Conservation (phyloP, 2,888 invertebrate species). For the Macroteleia sp. region DNA sequence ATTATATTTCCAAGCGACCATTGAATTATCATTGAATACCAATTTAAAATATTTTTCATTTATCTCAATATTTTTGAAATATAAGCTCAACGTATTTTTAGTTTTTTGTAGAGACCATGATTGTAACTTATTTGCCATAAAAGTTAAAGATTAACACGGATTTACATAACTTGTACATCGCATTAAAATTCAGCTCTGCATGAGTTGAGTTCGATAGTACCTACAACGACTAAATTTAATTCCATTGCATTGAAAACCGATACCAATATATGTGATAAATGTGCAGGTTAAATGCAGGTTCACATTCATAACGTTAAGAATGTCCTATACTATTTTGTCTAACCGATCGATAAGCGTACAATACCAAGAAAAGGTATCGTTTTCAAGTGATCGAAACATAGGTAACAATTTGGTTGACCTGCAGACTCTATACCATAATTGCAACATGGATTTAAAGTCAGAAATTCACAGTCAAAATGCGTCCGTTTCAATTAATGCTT, state of each 20-base stretch:
- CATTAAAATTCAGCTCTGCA: constrained; percentile 15
- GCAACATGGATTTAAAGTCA: too few relatives aligned
- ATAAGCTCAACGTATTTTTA: too few relatives aligned
- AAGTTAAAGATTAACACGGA: constrained; percentile 14
- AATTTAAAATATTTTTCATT: too few relatives aligned
- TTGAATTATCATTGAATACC: too few relatives aligned
- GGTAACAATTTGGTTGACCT: constrained; percentile 3
- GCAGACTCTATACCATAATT: too few relatives aligned
- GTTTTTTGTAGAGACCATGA: not conserved
- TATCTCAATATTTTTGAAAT: too few relatives aligned
- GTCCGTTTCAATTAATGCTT: too few relatives aligned
- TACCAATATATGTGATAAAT: constrained; percentile 31
- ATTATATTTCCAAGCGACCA: too few relatives aligned
- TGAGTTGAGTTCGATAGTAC: constrained; percentile 20
- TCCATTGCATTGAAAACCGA: constrained; percentile 36
- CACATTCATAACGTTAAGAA: constrained; percentile 27
- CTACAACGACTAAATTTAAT: constrained; percentile 33
- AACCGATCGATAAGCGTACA: constrained; percentile 1
- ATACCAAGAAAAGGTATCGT: constrained; percentile 6
- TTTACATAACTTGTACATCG: constrained; percentile 21
- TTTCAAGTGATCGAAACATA: constrained; percentile 5
- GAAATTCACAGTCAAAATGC: too few relatives aligned
- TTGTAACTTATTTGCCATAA: not conserved
- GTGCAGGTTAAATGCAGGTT: constrained; percentile 19
- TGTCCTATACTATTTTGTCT: constrained; percentile 5